These are phyloP conservation scores for Ceratoteleas bidentatus DNA, from an alignment of 1,140 invertebrate species.

Conservation along the genomic window DNA sequence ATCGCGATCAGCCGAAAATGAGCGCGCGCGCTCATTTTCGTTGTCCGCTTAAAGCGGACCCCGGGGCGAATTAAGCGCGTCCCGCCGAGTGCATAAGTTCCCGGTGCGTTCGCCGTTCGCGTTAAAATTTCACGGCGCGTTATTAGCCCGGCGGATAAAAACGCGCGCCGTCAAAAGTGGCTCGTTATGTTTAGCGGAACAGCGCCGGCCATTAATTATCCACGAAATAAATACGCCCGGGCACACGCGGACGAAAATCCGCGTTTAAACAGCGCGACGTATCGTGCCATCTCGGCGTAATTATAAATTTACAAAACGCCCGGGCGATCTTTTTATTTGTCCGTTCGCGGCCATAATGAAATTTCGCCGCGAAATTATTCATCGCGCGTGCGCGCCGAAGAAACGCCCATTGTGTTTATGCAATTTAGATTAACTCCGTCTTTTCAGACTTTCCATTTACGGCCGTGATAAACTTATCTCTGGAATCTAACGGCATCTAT, in stretches of 20 bases:
- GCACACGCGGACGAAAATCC: conserved; percentile 22
- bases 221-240: conserved; percentile 19
- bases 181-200: conserved; percentile 18
- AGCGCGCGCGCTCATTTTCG: conserved; percentile 14
- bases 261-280: conserved; percentile 21
- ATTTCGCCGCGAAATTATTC: conserved; percentile 45
- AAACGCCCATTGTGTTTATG: conserved; percentile 44
- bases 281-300: conserved; percentile 22
- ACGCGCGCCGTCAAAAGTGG: conserved; percentile 39
- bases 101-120: conserved; percentile 10
- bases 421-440: conserved; percentile 61
- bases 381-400: conserved; percentile 19
- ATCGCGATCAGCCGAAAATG: conserved; percentile 1
- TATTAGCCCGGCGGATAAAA: conserved; percentile 16
- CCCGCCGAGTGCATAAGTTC: conserved; percentile 21
- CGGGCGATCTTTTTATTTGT: conserved; percentile 13
- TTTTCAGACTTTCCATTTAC: conserved; percentile 42
- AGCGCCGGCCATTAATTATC: conserved; percentile 7
- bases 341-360: conserved; percentile 31
- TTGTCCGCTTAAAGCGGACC: not conserved
- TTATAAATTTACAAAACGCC: conserved; percentile 38
- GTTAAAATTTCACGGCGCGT: conserved; percentile 20
- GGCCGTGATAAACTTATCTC: conserved; percentile 59
- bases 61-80: conserved; percentile 9
- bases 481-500: conserved; percentile 53